Conservation (phyloP, 2,888 invertebrate species). For the Himalopsyche japonica region DNA sequence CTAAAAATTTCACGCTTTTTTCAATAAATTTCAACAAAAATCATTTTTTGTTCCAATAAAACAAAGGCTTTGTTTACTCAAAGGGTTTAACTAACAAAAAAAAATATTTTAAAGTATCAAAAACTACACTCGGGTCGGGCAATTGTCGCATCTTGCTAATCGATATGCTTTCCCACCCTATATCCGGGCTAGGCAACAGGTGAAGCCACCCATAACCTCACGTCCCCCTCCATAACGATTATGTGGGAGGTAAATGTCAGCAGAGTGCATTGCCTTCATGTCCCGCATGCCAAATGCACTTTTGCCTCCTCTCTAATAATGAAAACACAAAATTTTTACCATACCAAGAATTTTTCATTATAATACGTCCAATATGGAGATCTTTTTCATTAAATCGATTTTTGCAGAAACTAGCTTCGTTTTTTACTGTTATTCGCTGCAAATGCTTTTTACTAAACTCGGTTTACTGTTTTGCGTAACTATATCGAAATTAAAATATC, state of each 20-base stretch:
- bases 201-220: neutral
- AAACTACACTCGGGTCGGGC: neutral
- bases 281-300: constrained; percentile 14
- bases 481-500: too few relatives aligned
- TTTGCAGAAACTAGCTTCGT: too few relatives aligned
- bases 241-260: constrained; percentile 13
- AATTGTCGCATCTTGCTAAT: neutral
- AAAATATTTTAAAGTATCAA: neutral
- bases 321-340: neutral
- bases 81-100: too few relatives aligned
- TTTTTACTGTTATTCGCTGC: too few relatives aligned
- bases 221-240: neutral
- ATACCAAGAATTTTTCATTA: neutral
- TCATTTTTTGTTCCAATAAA: too few relatives aligned
- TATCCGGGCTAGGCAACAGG: constrained; percentile 14
- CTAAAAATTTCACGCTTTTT: too few relatives aligned
- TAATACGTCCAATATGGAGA: too few relatives aligned
- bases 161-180: neutral
- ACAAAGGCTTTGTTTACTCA: too few relatives aligned
- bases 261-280: constrained; percentile 16
- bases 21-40: too few relatives aligned
- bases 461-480: too few relatives aligned
- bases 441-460: too few relatives aligned
- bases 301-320: neutral
- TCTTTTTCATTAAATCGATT: too few relatives aligned